phyloP scores from a whole-genome alignment of 2,797 vertebrate genomes.

The Pipistrellus nathusii region DNA sequence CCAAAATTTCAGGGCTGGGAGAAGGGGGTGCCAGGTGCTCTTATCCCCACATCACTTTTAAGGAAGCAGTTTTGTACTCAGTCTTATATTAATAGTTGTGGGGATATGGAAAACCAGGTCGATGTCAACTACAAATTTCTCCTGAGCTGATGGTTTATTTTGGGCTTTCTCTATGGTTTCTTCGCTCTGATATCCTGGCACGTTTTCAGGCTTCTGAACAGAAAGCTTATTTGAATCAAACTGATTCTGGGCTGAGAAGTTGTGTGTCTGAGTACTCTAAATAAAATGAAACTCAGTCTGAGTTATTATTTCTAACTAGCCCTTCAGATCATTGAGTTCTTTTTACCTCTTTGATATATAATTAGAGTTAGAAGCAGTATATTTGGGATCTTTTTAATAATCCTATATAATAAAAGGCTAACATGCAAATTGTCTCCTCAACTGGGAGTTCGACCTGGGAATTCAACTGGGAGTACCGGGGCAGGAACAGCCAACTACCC shows the following conservation, averaged over 20 bases:
- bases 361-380: slow-evolving; percentile 14
- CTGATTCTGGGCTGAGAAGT: background rate
- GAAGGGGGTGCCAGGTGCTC: background rate
- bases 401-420: too few species aligned
- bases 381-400: slow-evolving; percentile 33
- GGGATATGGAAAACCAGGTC: background rate
- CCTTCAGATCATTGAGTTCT: background rate
- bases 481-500: too few species aligned
- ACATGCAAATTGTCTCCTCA: too few species aligned
- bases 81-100: background rate
- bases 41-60: background rate
- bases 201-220: slow-evolving; percentile 1
- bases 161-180: background rate
- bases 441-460: too few species aligned
- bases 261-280: background rate
- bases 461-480: too few species aligned
- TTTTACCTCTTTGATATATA: background rate
- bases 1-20: background rate
- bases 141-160: background rate
- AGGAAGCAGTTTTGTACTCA: background rate
- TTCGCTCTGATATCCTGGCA: background rate
- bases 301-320: background rate
- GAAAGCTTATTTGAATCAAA: background rate
- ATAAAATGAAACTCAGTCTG: background rate
- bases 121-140: background rate